Base-by-base conservation (phyloP, 2,888 invertebrate genomes). In the Pandemis heparana region DNA sequence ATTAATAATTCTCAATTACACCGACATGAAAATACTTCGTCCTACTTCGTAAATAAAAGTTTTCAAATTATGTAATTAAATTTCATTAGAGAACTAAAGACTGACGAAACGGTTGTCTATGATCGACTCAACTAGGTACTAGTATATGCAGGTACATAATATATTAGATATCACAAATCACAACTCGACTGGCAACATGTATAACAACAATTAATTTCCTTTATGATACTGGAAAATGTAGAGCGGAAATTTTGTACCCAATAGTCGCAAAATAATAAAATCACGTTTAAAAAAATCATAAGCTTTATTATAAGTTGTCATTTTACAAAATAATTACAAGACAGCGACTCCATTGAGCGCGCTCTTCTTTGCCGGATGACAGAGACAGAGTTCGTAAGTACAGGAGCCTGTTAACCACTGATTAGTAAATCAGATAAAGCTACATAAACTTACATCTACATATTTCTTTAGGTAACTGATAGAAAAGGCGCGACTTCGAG, bases 311-410 rank as follows among this genome's bases (percentile, higher is more conserved):
- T 7, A 73, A 73, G 48, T 64, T 68, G 68, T 59, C 63, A 59
- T 69, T 73, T 69, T 64, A 69, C 64, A 68, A 73, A 73, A 73
- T 60, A 69, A 73, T 63, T 64, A 41, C n/a, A 46, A 56, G 72
- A 72, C 56, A 63, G 56, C 62, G 56, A 46, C 67, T 53, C 53
- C 7, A 18, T 43, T 38, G 32, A 51, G 51, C 61, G 32, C 72
- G 56, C 72, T 72, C 38, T 72, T 63, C 67, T 56, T 43, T 8
- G 64, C 38, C 39, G 61, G 63, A 62, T 63, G 63, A 39, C 62
- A 61, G 23, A 38, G 56, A 48, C 61, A 39, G 23, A 32, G 41
- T 59, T 67, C 8, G 48, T 73, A 73, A 73, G 73, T 73, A 73
- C 73, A 69, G 41, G 39, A 60, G 73, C 73, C 73, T 41, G 56